Conservation (phyloP, 2,797 vertebrate genomes). For the Babyrousa celebensis region DNA sequence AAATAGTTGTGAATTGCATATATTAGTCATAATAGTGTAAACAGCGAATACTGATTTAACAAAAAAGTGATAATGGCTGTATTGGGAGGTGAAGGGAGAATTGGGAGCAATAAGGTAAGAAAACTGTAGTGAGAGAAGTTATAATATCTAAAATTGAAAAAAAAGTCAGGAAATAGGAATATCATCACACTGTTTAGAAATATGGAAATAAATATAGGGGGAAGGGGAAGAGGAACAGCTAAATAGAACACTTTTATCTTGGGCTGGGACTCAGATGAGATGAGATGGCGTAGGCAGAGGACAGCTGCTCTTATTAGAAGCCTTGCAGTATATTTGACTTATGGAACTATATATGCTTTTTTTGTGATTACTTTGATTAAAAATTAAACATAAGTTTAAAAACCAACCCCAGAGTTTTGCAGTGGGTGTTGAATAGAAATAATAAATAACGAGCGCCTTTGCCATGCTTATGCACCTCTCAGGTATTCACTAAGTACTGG, state of each 20-base stretch:
- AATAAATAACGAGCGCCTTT: background rate
- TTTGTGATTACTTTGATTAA: conserved; percentile 8
- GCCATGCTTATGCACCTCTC: background rate
- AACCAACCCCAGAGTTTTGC: background rate
- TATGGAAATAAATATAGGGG: background rate
- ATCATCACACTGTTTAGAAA: conserved; percentile 13
- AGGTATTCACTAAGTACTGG: background rate
- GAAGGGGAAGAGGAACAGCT: background rate
- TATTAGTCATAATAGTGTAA: background rate
- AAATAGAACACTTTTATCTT: background rate
- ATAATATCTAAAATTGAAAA: background rate
- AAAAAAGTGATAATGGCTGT: background rate
- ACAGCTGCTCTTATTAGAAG: background rate
- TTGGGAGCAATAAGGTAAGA: background rate
- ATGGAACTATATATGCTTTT: background rate
- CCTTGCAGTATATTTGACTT: background rate
- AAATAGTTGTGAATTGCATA: background rate
- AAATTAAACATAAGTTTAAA: background rate
- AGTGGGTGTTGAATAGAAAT: background rate
- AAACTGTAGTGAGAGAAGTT: background rate
- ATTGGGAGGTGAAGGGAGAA: background rate
- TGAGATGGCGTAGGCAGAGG: background rate
- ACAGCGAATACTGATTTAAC: background rate
- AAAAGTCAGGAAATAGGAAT: background rate
- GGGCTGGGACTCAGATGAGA: background rate